Evolutionary conservation across 2,888 invertebrate species (phyloP).

Genomic region (Tenthredo mesomela): DNA sequence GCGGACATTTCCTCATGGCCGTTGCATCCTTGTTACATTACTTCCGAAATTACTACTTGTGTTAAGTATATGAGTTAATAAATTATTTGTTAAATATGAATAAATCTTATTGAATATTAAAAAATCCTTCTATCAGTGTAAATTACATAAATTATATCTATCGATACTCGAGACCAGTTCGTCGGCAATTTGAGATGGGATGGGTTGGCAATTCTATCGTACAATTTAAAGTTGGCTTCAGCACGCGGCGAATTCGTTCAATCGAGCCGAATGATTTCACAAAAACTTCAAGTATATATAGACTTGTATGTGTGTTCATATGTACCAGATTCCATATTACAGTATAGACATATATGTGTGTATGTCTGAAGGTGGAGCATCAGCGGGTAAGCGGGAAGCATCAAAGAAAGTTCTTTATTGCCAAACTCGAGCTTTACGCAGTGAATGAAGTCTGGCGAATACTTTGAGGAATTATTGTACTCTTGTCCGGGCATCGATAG

Average conservation of each 20-base stretch:
- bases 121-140: too few relatives aligned
- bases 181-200: background rate
- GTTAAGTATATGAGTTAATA: too few relatives aligned
- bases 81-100: too few relatives aligned
- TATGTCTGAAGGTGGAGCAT: conserved; percentile 9
- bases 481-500: conserved; percentile 30
- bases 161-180: background rate
- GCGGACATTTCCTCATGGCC: too few relatives aligned
- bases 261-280: conserved; percentile 29
- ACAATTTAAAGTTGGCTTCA: conserved; percentile 19
- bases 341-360: background rate
- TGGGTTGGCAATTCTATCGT: conserved; percentile 1
- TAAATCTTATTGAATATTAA: too few relatives aligned
- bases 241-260: conserved; percentile 20
- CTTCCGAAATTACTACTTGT: too few relatives aligned
- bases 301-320: background rate
- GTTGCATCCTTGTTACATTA: too few relatives aligned
- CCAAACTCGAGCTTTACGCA: conserved; percentile 39
- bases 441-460: conserved; percentile 44
- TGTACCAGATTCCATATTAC: background rate
- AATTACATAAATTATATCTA: conserved; percentile 23
- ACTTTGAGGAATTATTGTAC: conserved; percentile 49
- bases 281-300: conserved; percentile 3
- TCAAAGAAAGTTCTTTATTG: conserved; percentile 48
- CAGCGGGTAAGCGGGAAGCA: conserved; percentile 33